phyloP scores from a whole-genome alignment of 2,888 invertebrate genomes.

The Craniophora ligustri region DNA sequence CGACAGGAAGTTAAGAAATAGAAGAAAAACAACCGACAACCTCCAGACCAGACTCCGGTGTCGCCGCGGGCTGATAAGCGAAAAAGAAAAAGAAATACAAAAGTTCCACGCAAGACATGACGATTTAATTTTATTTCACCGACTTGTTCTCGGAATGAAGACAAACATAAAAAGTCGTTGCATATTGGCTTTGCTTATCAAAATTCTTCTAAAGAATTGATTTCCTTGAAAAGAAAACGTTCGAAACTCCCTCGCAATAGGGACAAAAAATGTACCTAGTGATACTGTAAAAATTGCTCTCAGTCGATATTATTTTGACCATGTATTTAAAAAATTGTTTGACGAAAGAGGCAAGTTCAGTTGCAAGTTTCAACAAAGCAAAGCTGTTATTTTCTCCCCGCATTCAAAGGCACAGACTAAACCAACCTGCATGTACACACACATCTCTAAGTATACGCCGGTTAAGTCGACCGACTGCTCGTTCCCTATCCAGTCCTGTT shows the following conservation, averaged over 20 bases:
- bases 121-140: slow-evolving; percentile 40
- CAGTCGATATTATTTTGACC: not conserved
- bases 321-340: not conserved
- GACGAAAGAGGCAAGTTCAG: not conserved
- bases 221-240: slow-evolving; percentile 11
- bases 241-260: slow-evolving; percentile 13
- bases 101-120: slow-evolving; percentile 19
- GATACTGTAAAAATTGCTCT: too few species aligned
- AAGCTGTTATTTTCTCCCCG: slow-evolving; percentile 9
- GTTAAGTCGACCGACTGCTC: slow-evolving; percentile 20
- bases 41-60: slow-evolving; percentile 26
- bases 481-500: slow-evolving; percentile 34
- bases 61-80: slow-evolving; percentile 33
- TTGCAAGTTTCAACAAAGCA: slow-evolving; percentile 9
- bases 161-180: slow-evolving; percentile 15
- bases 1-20: slow-evolving; percentile 43
- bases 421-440: slow-evolving; percentile 13
- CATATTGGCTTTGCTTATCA: slow-evolving; percentile 22
- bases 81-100: slow-evolving; percentile 19
- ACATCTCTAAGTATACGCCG: slow-evolving; percentile 29
- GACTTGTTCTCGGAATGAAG: slow-evolving; percentile 25
- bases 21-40: slow-evolving; percentile 34
- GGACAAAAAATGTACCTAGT: too few species aligned
- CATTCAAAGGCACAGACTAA: slow-evolving; percentile 15
- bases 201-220: slow-evolving; percentile 10